Evolutionary conservation across 2,113 vertebrate genomes (phyloP).

Genomic region (Varanus salvator): DNA sequence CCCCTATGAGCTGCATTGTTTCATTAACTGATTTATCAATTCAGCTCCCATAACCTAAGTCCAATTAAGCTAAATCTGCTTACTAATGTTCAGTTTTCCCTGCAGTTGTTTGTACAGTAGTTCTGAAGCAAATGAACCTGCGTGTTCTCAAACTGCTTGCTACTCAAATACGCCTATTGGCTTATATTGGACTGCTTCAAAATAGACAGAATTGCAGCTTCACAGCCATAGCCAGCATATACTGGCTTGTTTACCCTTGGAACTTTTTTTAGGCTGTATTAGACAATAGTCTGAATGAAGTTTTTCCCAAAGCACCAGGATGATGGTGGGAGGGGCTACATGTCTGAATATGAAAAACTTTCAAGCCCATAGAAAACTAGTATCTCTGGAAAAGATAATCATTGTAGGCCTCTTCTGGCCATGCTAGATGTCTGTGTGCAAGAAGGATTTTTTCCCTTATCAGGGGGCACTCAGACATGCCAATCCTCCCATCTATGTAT

Average conservation of each 20-base stretch:
- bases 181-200: neutral
- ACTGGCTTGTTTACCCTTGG: neutral
- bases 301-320: neutral
- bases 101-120: neutral
- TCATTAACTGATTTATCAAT: conserved; percentile 33
- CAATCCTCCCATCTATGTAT: neutral
- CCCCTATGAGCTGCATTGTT: conserved; percentile 45
- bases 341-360: neutral
- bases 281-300: neutral
- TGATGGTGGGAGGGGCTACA: neutral
- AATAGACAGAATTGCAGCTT: neutral
- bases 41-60: neutral
- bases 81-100: neutral
- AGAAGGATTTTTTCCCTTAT: neutral
- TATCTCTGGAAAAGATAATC: neutral
- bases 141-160: neutral
- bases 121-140: neutral
- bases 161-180: neutral
- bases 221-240: no score
- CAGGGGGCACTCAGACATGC: neutral
- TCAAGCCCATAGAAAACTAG: neutral
- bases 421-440: neutral
- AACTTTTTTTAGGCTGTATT: neutral
- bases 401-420: neutral
- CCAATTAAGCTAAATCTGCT: neutral